phyloP scores from a whole-genome alignment of 1,140 invertebrate genomes.

The fruit fly (Drosophila melanogaster) region DNA sequence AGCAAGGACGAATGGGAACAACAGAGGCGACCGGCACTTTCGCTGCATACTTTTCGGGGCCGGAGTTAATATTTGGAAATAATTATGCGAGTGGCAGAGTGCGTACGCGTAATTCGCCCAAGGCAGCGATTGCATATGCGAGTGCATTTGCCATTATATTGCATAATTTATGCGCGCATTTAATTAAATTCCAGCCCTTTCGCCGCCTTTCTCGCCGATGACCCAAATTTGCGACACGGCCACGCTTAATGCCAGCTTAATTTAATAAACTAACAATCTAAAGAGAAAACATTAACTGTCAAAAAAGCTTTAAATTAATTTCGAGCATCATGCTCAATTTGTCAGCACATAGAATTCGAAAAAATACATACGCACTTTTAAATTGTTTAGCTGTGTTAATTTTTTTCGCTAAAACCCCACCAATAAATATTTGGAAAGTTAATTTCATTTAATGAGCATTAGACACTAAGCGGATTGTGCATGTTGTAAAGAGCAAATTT shows the following conservation, averaged over 20 bases:
- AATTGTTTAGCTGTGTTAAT: conserved; percentile 4
- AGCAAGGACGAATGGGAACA: conserved; percentile 17
- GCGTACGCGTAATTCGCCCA: conserved; percentile 24
- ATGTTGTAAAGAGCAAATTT: conserved; percentile 23
- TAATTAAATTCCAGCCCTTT: conserved; percentile 77
- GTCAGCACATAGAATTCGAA: conserved; percentile 32
- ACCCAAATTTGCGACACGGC: conserved; percentile 57
- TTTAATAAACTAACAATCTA: conserved; percentile 52
- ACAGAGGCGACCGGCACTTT: conserved; percentile 18
- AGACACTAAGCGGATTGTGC: conserved; percentile 50
- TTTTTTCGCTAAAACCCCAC: neutral
- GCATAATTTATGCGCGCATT: conserved; percentile 76
- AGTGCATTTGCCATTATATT: conserved; percentile 61
- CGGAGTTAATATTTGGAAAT: conserved; percentile 75
- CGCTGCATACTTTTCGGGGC: conserved; percentile 61
- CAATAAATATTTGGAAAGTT: conserved; percentile 56
- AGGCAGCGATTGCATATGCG: conserved; percentile 1
- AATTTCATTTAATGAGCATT: conserved; percentile 68
- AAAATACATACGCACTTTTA: conserved; percentile 2
- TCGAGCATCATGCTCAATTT: conserved; percentile 51
- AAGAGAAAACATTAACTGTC: conserved; percentile 56
- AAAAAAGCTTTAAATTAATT: conserved; percentile 63
- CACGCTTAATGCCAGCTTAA: conserved; percentile 49
- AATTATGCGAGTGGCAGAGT: conserved; percentile 61
- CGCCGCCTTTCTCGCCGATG: conserved; percentile 46